Percentiles rank a stretch among this genome's conserved stretches.
phyloP scores from a whole-genome alignment of 1,140 invertebrate species.

The Drosophila albomicans region DNA sequence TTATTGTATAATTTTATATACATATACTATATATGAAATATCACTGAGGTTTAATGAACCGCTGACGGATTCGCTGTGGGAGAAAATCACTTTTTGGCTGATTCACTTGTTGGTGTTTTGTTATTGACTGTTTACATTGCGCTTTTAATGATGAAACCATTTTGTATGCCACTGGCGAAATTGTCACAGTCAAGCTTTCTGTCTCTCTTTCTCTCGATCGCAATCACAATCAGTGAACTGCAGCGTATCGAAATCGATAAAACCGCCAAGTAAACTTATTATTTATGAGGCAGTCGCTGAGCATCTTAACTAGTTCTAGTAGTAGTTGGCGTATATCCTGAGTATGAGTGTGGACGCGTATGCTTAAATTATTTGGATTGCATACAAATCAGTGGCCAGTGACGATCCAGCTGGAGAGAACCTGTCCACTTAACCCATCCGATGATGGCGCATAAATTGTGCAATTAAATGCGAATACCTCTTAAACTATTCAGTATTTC shows the following conservation, averaged over 20 bases:
- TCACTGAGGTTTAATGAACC: conserved; percentile 69
- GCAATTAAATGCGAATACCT: conserved; percentile 58
- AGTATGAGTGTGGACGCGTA: conserved; percentile 16
- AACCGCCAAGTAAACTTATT: conserved; percentile 48
- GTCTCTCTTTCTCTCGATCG: conserved; percentile 13
- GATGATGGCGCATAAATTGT: conserved; percentile 39
- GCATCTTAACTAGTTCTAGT: conserved; percentile 63
- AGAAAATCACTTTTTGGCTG: conserved; percentile 65
- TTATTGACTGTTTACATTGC: conserved; percentile 64
- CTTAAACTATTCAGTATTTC: conserved; percentile 35
- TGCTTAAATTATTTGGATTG: conserved; percentile 27
- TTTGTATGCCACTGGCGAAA: conserved; percentile 77
- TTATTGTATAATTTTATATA: conserved; percentile 65
- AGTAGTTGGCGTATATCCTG: conserved; percentile 52
- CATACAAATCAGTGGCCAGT: conserved; percentile 53
- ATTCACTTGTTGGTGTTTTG: conserved; percentile 56
- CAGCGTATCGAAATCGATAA: conserved; percentile 52
- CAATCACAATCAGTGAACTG: not conserved
- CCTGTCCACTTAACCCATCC: conserved; percentile 39
- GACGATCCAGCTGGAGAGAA: conserved; percentile 23
- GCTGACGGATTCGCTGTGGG: conserved; percentile 69
- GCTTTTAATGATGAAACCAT: conserved; percentile 33
- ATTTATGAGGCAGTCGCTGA: conserved; percentile 54
- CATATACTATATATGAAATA: conserved; percentile 43
- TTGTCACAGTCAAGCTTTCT: conserved; percentile 34